phyloP scores from a whole-genome alignment of 2,797 vertebrate species.

The Percopsis omiscomaycus region DNA sequence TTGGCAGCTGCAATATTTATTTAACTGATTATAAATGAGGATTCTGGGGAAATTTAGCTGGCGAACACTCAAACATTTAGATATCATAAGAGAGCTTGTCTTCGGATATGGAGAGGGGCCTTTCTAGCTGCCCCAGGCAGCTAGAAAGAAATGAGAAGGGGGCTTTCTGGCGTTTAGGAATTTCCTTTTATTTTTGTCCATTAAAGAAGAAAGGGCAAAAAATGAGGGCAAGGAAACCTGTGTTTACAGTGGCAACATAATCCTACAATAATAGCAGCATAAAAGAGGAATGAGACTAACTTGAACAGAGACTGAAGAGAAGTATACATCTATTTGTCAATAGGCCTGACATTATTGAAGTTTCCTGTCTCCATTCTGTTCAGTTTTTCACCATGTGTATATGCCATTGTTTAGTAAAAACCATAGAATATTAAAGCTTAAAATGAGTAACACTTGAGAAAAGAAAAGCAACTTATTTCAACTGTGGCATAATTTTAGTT shows the following conservation, averaged over 20 bases:
- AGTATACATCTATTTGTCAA: too few relatives aligned
- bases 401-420: too few relatives aligned
- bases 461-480: background rate
- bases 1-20: constrained; percentile 46
- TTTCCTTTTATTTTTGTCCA: constrained; percentile 53
- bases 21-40: constrained; percentile 52
- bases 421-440: background rate
- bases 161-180: constrained; percentile 56
- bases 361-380: too few relatives aligned
- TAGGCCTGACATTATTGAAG: too few relatives aligned
- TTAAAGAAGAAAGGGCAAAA: constrained; percentile 28
- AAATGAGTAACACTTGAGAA: too few relatives aligned
- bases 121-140: constrained; percentile 55
- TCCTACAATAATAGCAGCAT: too few relatives aligned
- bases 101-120: constrained; percentile 56
- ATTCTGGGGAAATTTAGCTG: constrained; percentile 69
- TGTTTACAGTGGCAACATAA: constrained; percentile 32
- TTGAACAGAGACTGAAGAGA: background rate
- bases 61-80: constrained; percentile 42
- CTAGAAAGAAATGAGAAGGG: constrained; percentile 22
- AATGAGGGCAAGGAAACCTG: constrained; percentile 21
- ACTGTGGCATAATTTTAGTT: background rate
- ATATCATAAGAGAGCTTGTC: constrained; percentile 57
- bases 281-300: background rate
- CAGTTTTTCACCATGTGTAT: too few relatives aligned